A percentile compares a stretch with the other conserved stretches of the same genome.
Evolutionary conservation across 64 coral and sea anemone genomes (phyloP).

Genomic region (Porites australiensis): DNA sequence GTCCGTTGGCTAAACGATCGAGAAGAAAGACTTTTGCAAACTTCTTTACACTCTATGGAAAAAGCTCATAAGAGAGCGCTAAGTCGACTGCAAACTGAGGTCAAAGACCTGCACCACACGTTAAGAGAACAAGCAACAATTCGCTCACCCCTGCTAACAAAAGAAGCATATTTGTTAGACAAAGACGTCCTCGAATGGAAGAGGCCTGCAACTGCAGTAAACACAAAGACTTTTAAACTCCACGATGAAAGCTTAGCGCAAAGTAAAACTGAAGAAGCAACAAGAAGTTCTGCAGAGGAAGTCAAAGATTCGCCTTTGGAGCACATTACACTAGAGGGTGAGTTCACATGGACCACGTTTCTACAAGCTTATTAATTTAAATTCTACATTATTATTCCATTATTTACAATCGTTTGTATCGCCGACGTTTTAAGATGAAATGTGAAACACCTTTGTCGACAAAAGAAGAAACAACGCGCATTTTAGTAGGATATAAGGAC

Average conservation of each 20-base stretch:
- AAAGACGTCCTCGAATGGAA: not conserved
- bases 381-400: too few species aligned
- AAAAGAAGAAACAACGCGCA: too few species aligned
- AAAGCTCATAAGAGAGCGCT: slow-evolving; percentile 6
- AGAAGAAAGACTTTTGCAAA: slow-evolving; percentile 31
- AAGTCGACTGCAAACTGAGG: slow-evolving; percentile 1
- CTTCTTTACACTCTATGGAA: slow-evolving; percentile 22
- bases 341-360: not conserved
- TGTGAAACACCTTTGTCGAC: too few species aligned
- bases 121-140: slow-evolving; percentile 14
- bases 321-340: not conserved
- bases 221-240: not conserved
- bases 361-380: too few species aligned
- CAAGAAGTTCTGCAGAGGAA: not conserved
- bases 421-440: too few species aligned
- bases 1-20: slow-evolving; percentile 35
- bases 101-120: not conserved
- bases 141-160: not conserved
- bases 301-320: slow-evolving; percentile 13
- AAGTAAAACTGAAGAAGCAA: not conserved
- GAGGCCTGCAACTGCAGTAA: not conserved
- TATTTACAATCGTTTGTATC: too few species aligned
- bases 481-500: too few species aligned
- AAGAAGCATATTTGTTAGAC: not conserved
- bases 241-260: not conserved